Evolutionary conservation across 2,113 vertebrate species (phyloP), one percentile per base, ranked within the genome.

Genomic region (Peromyscus californicus): DNA sequence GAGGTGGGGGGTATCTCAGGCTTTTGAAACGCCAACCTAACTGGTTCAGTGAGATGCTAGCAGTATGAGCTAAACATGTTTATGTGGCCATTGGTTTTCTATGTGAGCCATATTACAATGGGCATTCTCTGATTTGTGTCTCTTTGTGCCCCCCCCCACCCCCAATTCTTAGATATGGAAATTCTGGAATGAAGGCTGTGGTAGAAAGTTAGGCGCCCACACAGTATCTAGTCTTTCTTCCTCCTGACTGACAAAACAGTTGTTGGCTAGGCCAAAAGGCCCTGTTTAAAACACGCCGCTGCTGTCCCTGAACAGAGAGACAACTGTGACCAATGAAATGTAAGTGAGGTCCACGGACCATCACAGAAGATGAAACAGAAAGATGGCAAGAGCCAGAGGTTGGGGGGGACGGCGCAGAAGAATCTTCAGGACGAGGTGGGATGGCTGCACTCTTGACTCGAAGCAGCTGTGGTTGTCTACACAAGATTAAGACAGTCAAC

Each of bases 101-200:
- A 1, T 69, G 21, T 16, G 48, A 59, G 39, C 13, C 7, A 8
- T 26, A 13, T 54, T 67, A 67, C n/a, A 65, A 72, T 74, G 61
- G n/a, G 29, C 19, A 22, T 33, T 72, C 39, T 51, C 31, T 15
- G 33, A 69, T 24, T 59, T 42, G 11, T 1, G 7, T n/a, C 92
- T 93, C 86, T 67, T 5, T 94, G 69, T 57, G 69, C 15, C 51
- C 51, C 51, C 19, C 33, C 4, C 4, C 10, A 5, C 11, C 26
- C 24, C 89, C 70, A 61, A 33, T 70, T 91, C 54, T 91, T 76
- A 31, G 76, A 26, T 57, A 36, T 94, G 67, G 87, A 86, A 87
- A 74, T 39, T 97, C 54, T 59, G 84, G 39, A n/a, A 24, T 61
- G 59, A 61, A 74, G 21, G 9, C 19, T 57, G 12, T 45, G 16